Base-by-base conservation (phyloP, 2,888 invertebrate genomes). In the Mechanitis messenoides region DNA sequence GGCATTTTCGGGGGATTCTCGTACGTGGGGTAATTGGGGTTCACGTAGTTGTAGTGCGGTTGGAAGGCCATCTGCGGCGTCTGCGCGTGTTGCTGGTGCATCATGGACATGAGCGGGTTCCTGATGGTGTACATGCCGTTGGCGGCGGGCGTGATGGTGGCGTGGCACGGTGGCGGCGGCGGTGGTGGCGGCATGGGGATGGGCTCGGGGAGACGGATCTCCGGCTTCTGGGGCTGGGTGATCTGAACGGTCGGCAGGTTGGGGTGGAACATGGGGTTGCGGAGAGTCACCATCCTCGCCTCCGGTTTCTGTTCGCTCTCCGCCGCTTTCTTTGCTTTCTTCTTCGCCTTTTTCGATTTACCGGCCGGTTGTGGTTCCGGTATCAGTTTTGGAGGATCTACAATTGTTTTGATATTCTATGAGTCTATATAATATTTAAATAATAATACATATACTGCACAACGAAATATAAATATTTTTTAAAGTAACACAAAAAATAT, bases 81-180 rank as follows among this genome's bases (percentile, higher is more conserved):
- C 0, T 74, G 85, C 0, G 67, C 71, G 7, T 74, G 82, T 46
- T 88, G 86, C 50, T 90, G 87, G 53, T 91, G 89, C 84, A 88
- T 87, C 81, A 90, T 85, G 0, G 89, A 92, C 80, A 94, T 89
- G 0, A 93, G 77, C 0, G 95, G 95, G 81, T 95, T 95, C 11
- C 96, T 87, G 57, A 96, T 96, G 0, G 96, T 96, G 64, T 95
- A 96, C 95, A 96, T 96, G 9, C 95, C 95, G 68, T 90, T 90
- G 0, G 90, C 87, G 0, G 90, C 88, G 0, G 91, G 90, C 0
- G 91, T 90, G n/a, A 90, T 90, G 0, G 90, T 89, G 0, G 89
- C 90, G 71, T 90, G 89, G 77, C 90, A 87, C 12, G 89, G 81
- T 38, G 78, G 81, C 0, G 89, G 88, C 0, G 90, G 88, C 87